Evolutionary conservation across 2,113 vertebrate species (phyloP).

Genomic region (Plectropomus leopardus): DNA sequence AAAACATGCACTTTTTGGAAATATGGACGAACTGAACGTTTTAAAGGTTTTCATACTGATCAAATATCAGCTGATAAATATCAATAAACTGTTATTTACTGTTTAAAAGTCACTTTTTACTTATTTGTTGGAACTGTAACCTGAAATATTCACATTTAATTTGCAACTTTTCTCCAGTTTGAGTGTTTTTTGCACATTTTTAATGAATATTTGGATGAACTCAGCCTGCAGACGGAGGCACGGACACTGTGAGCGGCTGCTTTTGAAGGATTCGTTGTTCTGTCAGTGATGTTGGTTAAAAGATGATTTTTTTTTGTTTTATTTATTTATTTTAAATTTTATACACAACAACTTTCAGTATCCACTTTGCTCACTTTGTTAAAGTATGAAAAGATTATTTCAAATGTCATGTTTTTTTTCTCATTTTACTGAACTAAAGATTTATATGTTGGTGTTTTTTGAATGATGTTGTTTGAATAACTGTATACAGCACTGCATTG

Average conservation of each 20-base stretch:
- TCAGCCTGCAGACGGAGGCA: not conserved
- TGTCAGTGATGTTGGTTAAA: slow-evolving; percentile 18
- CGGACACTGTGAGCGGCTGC: not conserved
- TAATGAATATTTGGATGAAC: not conserved
- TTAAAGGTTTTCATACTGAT: not conserved
- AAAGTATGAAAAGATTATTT: slow-evolving; percentile 27
- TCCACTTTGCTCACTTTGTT: slow-evolving; percentile 13
- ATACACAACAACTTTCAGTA: not conserved
- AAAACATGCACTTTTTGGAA: not conserved
- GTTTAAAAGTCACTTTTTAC: not conserved
- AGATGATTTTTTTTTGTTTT: too few species aligned
- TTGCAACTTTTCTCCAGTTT: not conserved
- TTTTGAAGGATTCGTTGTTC: slow-evolving; percentile 2
- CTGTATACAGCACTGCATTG: slow-evolving; percentile 52
- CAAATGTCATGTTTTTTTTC: not conserved
- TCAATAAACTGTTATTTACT: not conserved
- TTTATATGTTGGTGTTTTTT: slow-evolving; percentile 46
- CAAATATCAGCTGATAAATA: not conserved
- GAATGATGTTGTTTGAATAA: slow-evolving; percentile 33
- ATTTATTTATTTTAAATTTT: slow-evolving; percentile 30
- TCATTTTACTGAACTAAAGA: slow-evolving; percentile 24
- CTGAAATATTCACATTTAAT: not conserved
- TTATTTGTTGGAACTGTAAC: not conserved
- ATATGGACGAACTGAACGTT: not conserved
- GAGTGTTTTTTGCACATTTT: slow-evolving; percentile 47